Base-by-base conservation (phyloP, 1,140 invertebrate species). In the Lineus longissimus region DNA sequence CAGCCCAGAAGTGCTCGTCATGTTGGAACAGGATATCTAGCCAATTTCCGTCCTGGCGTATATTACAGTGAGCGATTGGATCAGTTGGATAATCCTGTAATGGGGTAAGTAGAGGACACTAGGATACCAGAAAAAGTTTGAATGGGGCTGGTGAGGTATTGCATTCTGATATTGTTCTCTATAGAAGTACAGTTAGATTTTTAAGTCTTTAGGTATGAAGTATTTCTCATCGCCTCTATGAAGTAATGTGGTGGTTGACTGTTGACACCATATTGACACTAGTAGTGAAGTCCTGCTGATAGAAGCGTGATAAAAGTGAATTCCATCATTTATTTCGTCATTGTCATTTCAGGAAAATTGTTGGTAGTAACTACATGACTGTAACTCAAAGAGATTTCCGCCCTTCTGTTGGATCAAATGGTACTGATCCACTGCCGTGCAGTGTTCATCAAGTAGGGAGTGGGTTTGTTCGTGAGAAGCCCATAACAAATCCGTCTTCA, bases 61-160 rank as follows among this genome's bases (percentile, higher is more conserved):
- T 80, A 76, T 61, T 81, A 81, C 62, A 79, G 70, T 61, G 69
- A 68, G 63, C 69, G 73, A 45, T 61, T 81, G 40, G 79, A 81
- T 73, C 68, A 77, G 23, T 61, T 76, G n/a, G 79, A 81, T 55
- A 81, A 81, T 61, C 79, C 78, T 31, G 70, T 68, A 33, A 70
- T 81, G 70, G 72, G 66, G 77, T 78, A 68, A 65, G 69, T 61
- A 19, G 13, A n/a, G n/a, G n/a, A n/a, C n/a, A n/a, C n/a, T n/a
- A n/a, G n/a, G n/a, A n/a, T n/a, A n/a, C n/a, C n/a, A n/a, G n/a
- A n/a, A n/a, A n/a, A n/a, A n/a, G n/a, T 36, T 36, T 29, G 6
- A 9, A 6, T n/a, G 9, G 4, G n/a, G 6, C n/a, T 9, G n/a
- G 19, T 23, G 29, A 54, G 25, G 19, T 27, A 54, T 54, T 4